A percentile compares a stretch with the other conserved stretches of the same genome.
Conservation (phyloP, 1,140 invertebrate genomes). For the Campoletis sonorensis region DNA sequence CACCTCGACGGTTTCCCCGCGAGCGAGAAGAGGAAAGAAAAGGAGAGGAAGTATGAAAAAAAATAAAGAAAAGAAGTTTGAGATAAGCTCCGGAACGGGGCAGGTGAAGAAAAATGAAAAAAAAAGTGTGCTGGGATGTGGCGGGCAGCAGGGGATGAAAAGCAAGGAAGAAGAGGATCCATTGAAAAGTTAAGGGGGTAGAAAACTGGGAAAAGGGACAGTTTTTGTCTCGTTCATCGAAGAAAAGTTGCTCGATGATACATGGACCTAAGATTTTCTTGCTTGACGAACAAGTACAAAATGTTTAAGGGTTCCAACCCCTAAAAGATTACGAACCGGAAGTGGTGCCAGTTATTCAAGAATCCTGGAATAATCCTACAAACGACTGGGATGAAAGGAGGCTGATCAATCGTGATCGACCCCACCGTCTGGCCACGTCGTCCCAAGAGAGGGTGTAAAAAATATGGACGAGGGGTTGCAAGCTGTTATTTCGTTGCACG, state of each 20-base stretch:
- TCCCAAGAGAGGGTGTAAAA: neutral
- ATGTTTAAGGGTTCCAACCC: neutral
- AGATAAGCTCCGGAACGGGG: neutral
- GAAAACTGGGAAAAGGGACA: neutral
- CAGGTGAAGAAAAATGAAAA: neutral
- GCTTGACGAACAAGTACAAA: neutral
- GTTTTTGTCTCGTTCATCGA: neutral
- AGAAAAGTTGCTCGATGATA: neutral
- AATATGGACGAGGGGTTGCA: neutral
- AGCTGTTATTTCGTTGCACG: neutral
- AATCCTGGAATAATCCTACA: neutral
- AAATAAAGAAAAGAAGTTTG: neutral
- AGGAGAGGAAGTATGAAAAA: neutral
- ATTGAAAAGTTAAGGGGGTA: constrained; percentile 12
- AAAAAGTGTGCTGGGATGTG: neutral
- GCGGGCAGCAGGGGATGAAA: neutral
- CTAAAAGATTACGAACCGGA: neutral
- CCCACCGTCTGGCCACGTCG: neutral
- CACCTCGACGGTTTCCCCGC: constrained; percentile 5
- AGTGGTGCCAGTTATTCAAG: constrained; percentile 16
- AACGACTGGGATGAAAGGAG: neutral
- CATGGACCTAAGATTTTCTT: neutral
- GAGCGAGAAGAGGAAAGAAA: constrained; percentile 1
- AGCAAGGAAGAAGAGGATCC: neutral
- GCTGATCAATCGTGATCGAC: neutral